A percentile compares a stretch with the other conserved stretches of the same genome.
Evolutionary conservation across 2,888 invertebrate species (phyloP).

Genomic region (Zeuzera pyrina): DNA sequence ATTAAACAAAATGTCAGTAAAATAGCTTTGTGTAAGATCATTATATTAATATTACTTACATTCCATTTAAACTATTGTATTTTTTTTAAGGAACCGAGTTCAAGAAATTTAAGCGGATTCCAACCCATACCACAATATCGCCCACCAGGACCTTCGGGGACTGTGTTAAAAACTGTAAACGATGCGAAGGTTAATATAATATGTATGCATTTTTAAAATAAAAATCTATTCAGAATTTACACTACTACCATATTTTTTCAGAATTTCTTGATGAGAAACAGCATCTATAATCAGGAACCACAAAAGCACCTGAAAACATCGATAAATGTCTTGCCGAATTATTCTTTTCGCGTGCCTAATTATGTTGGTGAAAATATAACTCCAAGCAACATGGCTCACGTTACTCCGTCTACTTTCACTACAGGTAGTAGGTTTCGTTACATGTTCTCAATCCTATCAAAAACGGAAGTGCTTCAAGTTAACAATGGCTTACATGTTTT

Average conservation of each 20-base stretch:
- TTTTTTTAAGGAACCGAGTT: too few relatives aligned
- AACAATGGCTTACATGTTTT: too few relatives aligned
- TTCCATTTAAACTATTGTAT: too few relatives aligned
- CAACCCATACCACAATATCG: too few relatives aligned
- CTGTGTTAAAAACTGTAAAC: conserved; percentile 40
- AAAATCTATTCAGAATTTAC: neutral
- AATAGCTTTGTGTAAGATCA: too few relatives aligned
- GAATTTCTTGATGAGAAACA: conserved; percentile 41
- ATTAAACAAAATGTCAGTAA: conserved; percentile 20
- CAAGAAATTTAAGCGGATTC: too few relatives aligned
- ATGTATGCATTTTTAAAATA: neutral
- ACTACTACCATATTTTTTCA: conserved; percentile 16
- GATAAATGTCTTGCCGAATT: conserved; percentile 35
- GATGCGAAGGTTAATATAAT: conserved; percentile 39
- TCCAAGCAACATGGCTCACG: conserved; percentile 16
- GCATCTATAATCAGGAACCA: conserved; percentile 27
- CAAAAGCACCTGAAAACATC: conserved; percentile 29
- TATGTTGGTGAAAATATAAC: conserved; percentile 15
- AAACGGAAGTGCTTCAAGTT: too few relatives aligned
- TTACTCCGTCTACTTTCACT: conserved; percentile 22
- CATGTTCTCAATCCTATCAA: too few relatives aligned
- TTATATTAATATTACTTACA: too few relatives aligned
- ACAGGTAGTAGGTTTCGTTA: too few relatives aligned
- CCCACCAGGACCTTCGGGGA: conserved; percentile 41
- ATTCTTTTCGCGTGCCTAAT: conserved; percentile 18